These are phyloP conservation scores for Lutjanus argentimaculatus DNA, from an alignment of 2,797 vertebrate genomes.

Conservation along the genomic window DNA sequence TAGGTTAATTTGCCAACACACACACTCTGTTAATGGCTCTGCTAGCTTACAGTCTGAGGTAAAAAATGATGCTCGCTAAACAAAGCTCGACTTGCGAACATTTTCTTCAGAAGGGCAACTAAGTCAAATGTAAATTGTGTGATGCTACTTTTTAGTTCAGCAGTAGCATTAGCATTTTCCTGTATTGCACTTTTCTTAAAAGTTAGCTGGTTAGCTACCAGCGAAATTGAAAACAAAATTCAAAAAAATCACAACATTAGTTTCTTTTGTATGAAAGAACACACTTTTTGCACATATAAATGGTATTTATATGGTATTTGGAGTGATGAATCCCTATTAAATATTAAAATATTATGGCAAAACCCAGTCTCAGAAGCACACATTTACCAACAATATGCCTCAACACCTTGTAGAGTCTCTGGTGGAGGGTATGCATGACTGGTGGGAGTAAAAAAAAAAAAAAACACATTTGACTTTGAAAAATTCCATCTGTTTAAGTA, in stretches of 20 bases:
- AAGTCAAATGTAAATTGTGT: too few species aligned
- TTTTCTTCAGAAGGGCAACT: too few species aligned
- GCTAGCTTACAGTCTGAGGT: too few species aligned
- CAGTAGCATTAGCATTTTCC: too few species aligned
- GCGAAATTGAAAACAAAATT: too few species aligned
- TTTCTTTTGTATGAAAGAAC: background rate
- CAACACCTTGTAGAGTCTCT: background rate
- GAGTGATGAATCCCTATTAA: background rate
- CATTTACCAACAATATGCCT: background rate
- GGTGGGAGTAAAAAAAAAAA: background rate
- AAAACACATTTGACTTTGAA: slow-evolving; percentile 1
- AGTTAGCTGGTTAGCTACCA: too few species aligned
- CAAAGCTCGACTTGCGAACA: too few species aligned
- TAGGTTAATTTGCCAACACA: too few species aligned
- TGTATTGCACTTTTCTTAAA: too few species aligned
- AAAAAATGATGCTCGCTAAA: too few species aligned
- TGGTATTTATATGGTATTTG: background rate
- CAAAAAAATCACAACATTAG: background rate
- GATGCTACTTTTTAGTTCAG: too few species aligned
- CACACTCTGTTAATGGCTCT: too few species aligned
- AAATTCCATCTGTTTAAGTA: slow-evolving; percentile 17
- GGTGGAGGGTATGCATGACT: background rate
- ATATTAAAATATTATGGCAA: background rate
- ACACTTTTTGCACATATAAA: background rate
- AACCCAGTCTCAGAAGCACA: background rate